Evolutionary conservation across 2,113 vertebrate species (phyloP).

Genomic region (Orcinus orca): DNA sequence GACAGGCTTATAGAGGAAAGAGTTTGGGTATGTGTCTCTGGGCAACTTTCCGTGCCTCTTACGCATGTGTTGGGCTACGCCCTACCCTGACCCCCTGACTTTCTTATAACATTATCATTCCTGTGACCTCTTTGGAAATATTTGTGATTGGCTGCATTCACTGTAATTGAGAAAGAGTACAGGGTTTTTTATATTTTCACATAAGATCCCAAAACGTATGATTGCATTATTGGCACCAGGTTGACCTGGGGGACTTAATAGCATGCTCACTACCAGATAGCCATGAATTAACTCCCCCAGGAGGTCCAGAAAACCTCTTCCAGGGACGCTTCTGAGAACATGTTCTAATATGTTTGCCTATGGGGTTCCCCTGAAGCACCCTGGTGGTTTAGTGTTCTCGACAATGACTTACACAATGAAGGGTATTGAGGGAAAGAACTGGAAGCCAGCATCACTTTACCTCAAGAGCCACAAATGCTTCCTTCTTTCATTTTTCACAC

Average conservation of each 20-base stretch:
- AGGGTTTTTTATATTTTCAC: not conserved
- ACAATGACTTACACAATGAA: constrained; percentile 80
- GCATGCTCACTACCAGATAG: not conserved
- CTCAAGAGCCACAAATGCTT: constrained; percentile 84
- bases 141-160: not conserved
- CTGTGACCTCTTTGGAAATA: constrained; percentile 38
- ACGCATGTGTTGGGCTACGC: not conserved
- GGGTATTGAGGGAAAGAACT: constrained; percentile 74
- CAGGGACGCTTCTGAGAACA: not conserved
- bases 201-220: not conserved
- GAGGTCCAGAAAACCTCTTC: not conserved
- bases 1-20: not conserved
- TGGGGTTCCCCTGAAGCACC: constrained; percentile 66
- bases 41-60: not conserved
- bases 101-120: constrained; percentile 8
- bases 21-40: not conserved
- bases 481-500: constrained; percentile 77
- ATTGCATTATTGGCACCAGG: not conserved
- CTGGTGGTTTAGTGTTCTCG: constrained; percentile 80
- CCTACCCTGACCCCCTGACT: not conserved
- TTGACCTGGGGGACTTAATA: not conserved
- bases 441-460: constrained; percentile 72
- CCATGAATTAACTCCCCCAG: not conserved
- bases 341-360: not conserved
- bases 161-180: not conserved